These are phyloP conservation scores for Dynastes maya DNA, from an alignment of 2,888 invertebrate genomes.

Conservation along the genomic window DNA sequence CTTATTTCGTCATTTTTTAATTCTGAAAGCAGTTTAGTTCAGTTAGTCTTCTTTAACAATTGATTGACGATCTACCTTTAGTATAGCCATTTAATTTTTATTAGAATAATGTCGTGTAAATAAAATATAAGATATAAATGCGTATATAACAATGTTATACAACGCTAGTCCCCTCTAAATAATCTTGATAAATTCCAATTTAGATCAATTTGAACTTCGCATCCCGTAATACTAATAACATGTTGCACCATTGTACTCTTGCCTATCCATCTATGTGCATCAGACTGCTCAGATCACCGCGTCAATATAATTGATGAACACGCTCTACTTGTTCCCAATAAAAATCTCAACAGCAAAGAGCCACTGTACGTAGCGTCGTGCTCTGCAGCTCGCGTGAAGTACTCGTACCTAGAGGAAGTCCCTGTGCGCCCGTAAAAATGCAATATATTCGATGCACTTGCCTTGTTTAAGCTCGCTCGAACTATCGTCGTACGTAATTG, in stretches of 20 bases:
- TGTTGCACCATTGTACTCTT: constrained; percentile 31
- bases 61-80: too few relatives aligned
- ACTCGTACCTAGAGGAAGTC: neutral
- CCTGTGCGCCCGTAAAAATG: neutral
- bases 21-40: too few relatives aligned
- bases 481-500: constrained; percentile 5
- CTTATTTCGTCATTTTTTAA: too few relatives aligned
- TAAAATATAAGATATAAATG: neutral
- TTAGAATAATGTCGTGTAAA: too few relatives aligned
- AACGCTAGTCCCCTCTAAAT: constrained; percentile 32
- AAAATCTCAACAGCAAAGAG: constrained; percentile 23
- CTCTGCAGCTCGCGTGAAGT: neutral
- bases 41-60: too few relatives aligned
- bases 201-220: constrained; percentile 45
- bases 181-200: constrained; percentile 44
- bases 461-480: neutral
- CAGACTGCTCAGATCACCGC: constrained; percentile 43
- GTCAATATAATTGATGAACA: constrained; percentile 46
- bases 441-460: constrained; percentile 1
- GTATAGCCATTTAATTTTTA: too few relatives aligned
- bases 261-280: constrained; percentile 22
- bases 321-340: constrained; percentile 43
- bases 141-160: constrained; percentile 6
- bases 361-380: constrained; percentile 14
- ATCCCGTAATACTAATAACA: constrained; percentile 16